phyloP scores from a whole-genome alignment of 1,140 invertebrate genomes.

The Drosophila burlai region DNA sequence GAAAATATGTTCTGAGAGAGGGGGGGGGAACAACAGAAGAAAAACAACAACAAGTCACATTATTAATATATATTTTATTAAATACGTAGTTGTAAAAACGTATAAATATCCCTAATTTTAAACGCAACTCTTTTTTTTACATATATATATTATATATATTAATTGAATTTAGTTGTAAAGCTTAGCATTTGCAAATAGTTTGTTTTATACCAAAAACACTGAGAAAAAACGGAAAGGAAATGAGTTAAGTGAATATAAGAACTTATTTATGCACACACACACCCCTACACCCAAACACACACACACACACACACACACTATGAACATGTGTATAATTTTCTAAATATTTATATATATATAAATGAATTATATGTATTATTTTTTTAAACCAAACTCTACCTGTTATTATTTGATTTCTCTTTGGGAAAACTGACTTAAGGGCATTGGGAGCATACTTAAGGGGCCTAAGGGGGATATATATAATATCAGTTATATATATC shows the following conservation, averaged over 20 bases:
- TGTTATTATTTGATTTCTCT: constrained; percentile 37
- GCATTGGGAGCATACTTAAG: background rate
- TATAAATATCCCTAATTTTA: constrained; percentile 35
- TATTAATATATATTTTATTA: constrained; percentile 37
- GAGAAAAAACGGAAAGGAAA: constrained; percentile 19
- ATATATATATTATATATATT: constrained; percentile 4
- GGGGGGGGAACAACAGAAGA: constrained; percentile 1
- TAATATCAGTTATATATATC: background rate
- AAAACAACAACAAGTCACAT: constrained; percentile 73
- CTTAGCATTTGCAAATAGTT: constrained; percentile 64
- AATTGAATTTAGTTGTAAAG: constrained; percentile 73
- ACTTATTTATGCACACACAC: constrained; percentile 52
- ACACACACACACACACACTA: constrained; percentile 41
- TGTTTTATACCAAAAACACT: constrained; percentile 81
- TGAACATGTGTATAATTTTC: constrained; percentile 70
- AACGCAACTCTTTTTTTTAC: constrained; percentile 13
- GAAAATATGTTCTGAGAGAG: background rate
- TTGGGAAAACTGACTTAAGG: constrained; percentile 16
- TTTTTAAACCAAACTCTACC: constrained; percentile 50
- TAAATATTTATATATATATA: constrained; percentile 9
- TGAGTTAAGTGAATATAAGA: constrained; percentile 56
- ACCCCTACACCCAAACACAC: constrained; percentile 26
- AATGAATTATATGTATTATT: constrained; percentile 59
- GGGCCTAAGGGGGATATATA: background rate
- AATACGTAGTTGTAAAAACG: constrained; percentile 11